Conservation (phyloP, 2,797 vertebrate genomes). For the Premnoplex brunnescens region DNA sequence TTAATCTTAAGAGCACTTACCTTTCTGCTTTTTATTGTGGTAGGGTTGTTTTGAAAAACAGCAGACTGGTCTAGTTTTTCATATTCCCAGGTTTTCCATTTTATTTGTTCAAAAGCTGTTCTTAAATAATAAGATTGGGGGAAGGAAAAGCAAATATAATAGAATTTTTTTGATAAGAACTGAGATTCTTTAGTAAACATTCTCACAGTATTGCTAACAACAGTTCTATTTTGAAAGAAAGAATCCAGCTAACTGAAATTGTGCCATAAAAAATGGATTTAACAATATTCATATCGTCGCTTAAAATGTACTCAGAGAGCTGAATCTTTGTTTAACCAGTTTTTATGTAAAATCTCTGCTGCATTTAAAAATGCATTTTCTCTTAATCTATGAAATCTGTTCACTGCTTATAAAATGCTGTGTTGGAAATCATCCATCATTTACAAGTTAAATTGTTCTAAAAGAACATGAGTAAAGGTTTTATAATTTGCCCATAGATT, state of each 20-base stretch:
- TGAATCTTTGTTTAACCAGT: neutral
- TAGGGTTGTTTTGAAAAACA: neutral
- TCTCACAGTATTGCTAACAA: neutral
- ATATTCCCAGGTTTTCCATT: neutral
- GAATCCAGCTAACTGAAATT: neutral
- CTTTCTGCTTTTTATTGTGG: neutral
- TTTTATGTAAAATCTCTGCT: neutral
- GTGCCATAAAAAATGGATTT: neutral
- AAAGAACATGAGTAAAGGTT: neutral
- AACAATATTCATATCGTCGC: neutral
- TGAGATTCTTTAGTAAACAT: neutral
- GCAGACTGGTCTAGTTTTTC: neutral
- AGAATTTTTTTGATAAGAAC: constrained; percentile 29
- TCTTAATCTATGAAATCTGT: neutral
- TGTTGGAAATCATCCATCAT: neutral
- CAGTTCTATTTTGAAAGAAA: neutral
- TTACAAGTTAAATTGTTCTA: neutral
- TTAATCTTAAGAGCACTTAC: neutral
- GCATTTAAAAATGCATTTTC: neutral
- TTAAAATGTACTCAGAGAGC: neutral
- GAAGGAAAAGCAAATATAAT: constrained; percentile 39
- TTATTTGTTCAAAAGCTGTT: constrained; percentile 14
- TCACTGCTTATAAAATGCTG: neutral
- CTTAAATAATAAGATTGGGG: neutral
- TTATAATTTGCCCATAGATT: neutral